Base-by-base conservation (phyloP, 2,888 invertebrate genomes). In the Luperina testacea region DNA sequence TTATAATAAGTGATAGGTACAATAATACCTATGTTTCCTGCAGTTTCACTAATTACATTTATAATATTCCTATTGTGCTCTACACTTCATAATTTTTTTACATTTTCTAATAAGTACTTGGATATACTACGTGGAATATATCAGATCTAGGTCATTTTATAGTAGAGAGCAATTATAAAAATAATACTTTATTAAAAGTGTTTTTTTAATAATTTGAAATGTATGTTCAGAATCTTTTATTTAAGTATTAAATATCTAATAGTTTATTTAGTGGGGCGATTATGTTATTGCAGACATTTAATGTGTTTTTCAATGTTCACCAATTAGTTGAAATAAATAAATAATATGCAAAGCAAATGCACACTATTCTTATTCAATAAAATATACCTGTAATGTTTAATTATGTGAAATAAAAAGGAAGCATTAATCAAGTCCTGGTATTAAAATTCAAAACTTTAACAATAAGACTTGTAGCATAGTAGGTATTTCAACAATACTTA, bases 21-120 rank as follows among this genome's bases (percentile, higher is more conserved):
- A 75, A 81, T 86, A 87, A 85, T 87, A 87, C 90, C 80, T 90
- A 77, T 77, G 81, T 90, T 90, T 90, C 89, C 90, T 94, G 94
- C 93, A 92, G 91, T 95, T 95, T 95, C 95, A 95, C 95, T 96
- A 93, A 94, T 93, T 93, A 91, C 92, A 90, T 85, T 86, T 80
- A 59, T 71, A 38, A 17, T 53, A 65, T 75, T 77, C 27, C 20
- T 76, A 51, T 48, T 79, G n/a, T 15, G 64, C 53, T 38, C 67
- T 42, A 57, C 38, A 42, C 65, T 38, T 42, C 17, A 27, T 42
- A 53, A 70, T 27, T 42, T 48, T 51, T n/a, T 45, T 59, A 61
- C 15, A 42, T 57, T 51, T 32, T n/a, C 24, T 75, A 32, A 15
- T 27, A 45, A n/a, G n/a, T n/a, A n/a, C n/a, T n/a, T n/a, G n/a